phyloP scores from a whole-genome alignment of 2,113 vertebrate genomes.

The Apaloderma vittatum region DNA sequence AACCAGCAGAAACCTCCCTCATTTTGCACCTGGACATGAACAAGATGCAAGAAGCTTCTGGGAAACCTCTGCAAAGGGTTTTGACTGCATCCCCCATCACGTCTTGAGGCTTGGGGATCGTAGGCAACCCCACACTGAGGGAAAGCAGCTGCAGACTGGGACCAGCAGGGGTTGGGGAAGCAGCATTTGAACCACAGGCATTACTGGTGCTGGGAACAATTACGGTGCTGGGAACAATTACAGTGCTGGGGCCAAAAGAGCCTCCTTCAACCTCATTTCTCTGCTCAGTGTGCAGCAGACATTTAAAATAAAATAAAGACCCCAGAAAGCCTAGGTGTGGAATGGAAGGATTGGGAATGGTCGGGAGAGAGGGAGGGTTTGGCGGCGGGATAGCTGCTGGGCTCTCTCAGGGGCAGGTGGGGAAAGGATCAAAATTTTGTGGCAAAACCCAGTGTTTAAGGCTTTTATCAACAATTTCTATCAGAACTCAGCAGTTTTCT shows the following conservation, averaged over 20 bases:
- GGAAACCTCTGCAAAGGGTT: background rate
- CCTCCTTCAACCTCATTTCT: background rate
- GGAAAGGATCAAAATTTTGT: background rate
- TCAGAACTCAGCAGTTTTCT: background rate
- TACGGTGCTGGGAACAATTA: background rate
- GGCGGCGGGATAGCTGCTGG: background rate
- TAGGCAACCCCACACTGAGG: accelerated
- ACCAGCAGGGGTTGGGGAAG: background rate
- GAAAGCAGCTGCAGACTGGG: background rate
- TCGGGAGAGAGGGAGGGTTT: background rate
- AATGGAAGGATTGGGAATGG: background rate
- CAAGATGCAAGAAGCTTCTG: background rate
- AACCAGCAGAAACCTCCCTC: background rate
- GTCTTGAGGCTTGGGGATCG: accelerated
- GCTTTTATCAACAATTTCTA: background rate
- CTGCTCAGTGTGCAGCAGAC: background rate
- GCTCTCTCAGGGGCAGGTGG: accelerated
- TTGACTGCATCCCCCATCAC: background rate
- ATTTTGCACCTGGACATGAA: background rate
- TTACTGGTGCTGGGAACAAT: background rate
- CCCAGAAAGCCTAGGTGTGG: background rate
- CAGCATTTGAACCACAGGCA: background rate
- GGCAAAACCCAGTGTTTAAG: background rate
- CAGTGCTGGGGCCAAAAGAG: background rate
- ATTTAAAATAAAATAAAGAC: background rate